Evolutionary conservation across 2,797 vertebrate genomes (phyloP).

Genomic region (Setipinna tenuifilis): DNA sequence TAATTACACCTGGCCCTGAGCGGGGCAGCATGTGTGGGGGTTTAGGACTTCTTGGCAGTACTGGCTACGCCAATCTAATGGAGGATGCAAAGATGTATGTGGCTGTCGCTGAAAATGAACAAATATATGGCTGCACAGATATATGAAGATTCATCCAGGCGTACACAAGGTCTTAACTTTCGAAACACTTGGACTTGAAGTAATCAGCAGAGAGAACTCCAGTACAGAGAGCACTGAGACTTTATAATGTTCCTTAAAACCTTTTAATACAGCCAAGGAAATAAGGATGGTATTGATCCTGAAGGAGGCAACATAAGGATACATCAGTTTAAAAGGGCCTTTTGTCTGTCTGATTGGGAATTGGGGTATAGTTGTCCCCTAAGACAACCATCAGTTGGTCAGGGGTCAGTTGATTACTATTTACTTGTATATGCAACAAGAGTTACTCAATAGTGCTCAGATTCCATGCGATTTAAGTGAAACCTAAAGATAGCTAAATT

Average conservation of each 20-base stretch:
- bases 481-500: not conserved
- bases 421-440: not conserved
- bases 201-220: not conserved
- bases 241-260: not conserved
- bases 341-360: not conserved
- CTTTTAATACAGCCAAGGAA: not conserved
- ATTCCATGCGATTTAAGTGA: not conserved
- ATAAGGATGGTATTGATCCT: not conserved
- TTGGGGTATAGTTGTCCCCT: not conserved
- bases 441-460: not conserved
- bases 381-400: not conserved
- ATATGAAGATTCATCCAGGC: not conserved
- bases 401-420: not conserved
- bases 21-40: constrained; percentile 64
- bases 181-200: not conserved
- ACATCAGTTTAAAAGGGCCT: not conserved
- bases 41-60: not conserved
- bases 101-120: not conserved
- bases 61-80: not conserved
- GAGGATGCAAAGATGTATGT: not conserved
- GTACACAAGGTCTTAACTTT: not conserved
- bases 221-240: not conserved
- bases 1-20: constrained; percentile 71
- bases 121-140: not conserved
- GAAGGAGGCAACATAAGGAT: not conserved